Evolutionary conservation across 2,888 invertebrate species (phyloP).

Genomic region (Archips xylosteana): DNA sequence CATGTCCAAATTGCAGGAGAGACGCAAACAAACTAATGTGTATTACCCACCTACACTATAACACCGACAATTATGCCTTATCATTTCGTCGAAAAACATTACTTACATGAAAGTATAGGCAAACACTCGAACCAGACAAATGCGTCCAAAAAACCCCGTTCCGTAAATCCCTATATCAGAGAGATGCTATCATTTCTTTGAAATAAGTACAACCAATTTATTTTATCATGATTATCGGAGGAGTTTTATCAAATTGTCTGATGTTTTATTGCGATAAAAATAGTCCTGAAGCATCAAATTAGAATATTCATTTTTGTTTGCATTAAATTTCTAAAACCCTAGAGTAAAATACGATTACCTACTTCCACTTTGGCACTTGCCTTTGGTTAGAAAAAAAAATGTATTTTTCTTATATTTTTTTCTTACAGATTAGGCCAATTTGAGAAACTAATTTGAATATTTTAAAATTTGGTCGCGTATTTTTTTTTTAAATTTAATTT

Average conservation of each 20-base stretch:
- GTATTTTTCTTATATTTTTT: too few species aligned
- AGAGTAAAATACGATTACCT: too few species aligned
- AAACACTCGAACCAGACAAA: neutral
- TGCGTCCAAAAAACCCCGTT: neutral
- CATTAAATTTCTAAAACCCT: neutral
- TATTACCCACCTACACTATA: too few species aligned
- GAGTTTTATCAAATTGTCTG: neutral
- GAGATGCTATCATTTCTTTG: slow-evolving; percentile 7
- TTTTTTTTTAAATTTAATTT: too few species aligned
- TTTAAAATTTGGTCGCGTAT: too few species aligned
- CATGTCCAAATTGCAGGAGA: too few species aligned
- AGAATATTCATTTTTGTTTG: neutral
- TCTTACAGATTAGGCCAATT: too few species aligned
- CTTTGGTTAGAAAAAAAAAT: too few species aligned
- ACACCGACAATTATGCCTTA: neutral
- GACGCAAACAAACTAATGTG: too few species aligned
- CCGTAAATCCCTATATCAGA: slow-evolving; percentile 4
- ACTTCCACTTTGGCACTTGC: too few species aligned
- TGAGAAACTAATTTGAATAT: too few species aligned
- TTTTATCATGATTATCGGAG: slow-evolving; percentile 7
- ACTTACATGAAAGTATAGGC: too few species aligned
- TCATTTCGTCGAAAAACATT: neutral
- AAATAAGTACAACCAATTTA: neutral
- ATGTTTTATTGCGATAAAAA: slow-evolving; percentile 55
- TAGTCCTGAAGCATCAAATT: neutral